phyloP scores from a whole-genome alignment of 2,113 vertebrate species.

The Conger conger region DNA sequence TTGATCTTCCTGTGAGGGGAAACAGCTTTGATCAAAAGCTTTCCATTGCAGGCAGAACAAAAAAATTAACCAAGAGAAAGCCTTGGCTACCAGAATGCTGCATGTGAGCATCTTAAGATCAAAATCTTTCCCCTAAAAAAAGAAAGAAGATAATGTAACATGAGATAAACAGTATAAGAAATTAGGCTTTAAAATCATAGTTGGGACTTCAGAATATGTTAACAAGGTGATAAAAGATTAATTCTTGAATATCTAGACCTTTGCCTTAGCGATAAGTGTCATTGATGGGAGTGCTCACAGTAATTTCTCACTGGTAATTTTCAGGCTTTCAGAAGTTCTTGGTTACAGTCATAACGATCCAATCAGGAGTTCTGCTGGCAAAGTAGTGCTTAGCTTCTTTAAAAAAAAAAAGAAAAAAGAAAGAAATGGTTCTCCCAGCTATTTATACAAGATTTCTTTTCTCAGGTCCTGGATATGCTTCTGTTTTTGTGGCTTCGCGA shows the following conservation, averaged over 20 bases:
- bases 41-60: background rate
- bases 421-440: background rate
- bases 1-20: background rate
- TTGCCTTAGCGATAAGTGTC: background rate
- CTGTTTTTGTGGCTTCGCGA: background rate
- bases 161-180: background rate
- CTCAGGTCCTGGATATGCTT: background rate
- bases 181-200: conserved; percentile 11
- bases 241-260: conserved; percentile 5
- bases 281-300: background rate
- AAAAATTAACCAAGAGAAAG: background rate
- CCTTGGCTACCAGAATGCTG: background rate
- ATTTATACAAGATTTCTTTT: background rate
- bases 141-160: conserved; percentile 13
- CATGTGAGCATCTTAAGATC: conserved; percentile 2
- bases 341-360: background rate
- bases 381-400: background rate
- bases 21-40: background rate
- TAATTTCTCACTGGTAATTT: background rate
- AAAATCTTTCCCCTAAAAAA: conserved; percentile 9
- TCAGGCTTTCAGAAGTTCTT: background rate
- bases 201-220: conserved; percentile 4
- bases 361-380: background rate
- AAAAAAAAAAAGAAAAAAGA: background rate
- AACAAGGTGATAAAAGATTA: conserved; percentile 9